These are phyloP conservation scores for Danio aesculapii DNA, from an alignment of 2,797 vertebrate species.

Conservation along the genomic window DNA sequence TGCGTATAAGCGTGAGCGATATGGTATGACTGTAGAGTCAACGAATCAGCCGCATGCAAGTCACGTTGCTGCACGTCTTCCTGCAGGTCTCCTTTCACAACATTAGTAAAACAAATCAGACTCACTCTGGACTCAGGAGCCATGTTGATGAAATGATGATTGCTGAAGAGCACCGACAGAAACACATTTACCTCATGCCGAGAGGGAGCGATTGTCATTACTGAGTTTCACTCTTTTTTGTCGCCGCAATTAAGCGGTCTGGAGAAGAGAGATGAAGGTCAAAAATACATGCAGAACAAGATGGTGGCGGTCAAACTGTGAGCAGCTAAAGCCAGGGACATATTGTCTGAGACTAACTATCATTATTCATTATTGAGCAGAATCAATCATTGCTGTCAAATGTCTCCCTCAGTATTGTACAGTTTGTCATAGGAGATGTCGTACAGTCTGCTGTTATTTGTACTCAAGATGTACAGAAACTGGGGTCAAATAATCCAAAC, in stretches of 20 bases:
- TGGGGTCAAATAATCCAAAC: background rate
- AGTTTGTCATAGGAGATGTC: background rate
- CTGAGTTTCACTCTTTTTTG: constrained; percentile 22
- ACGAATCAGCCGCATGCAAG: constrained; percentile 7
- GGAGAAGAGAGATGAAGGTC: constrained; percentile 29
- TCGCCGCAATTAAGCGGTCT: constrained; percentile 43
- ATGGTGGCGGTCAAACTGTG: background rate
- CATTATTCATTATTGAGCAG: too few species aligned
- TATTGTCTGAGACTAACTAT: background rate
- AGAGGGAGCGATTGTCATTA: constrained; percentile 53
- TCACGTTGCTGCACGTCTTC: constrained; percentile 50
- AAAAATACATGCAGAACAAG: constrained; percentile 3
- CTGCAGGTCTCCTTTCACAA: constrained; percentile 48
- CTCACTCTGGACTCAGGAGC: constrained; percentile 50
- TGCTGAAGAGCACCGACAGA: constrained; percentile 45
- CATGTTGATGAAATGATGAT: constrained; percentile 58
- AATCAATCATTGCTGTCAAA: background rate
- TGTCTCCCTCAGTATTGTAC: background rate
- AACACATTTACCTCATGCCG: constrained; percentile 58
- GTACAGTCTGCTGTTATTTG: background rate
- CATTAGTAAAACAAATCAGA: constrained; percentile 64
- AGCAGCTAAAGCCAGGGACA: background rate
- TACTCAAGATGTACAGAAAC: background rate
- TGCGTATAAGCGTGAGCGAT: background rate
- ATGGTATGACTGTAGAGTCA: background rate